phyloP scores from a whole-genome alignment of 2,888 invertebrate genomes.

The Drosophila niveifrons region DNA sequence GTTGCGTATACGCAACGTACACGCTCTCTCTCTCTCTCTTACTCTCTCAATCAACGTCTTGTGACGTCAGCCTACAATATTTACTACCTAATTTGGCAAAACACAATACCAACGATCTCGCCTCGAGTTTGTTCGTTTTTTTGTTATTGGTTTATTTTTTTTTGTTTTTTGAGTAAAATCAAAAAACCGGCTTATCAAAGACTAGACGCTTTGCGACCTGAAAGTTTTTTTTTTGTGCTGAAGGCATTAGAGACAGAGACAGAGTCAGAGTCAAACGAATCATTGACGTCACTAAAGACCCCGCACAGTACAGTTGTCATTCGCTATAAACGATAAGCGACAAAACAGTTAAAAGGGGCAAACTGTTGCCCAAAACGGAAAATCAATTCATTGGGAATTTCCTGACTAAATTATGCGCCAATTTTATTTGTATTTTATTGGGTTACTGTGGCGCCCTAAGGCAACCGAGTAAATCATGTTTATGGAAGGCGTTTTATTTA shows the following conservation, averaged over 20 bases:
- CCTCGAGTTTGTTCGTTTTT: constrained; percentile 1
- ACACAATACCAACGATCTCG: constrained; percentile 34
- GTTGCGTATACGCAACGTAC: constrained; percentile 43
- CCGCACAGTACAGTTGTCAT: constrained; percentile 14
- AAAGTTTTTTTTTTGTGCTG: background rate
- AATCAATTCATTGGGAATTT: background rate
- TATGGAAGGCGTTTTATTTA: background rate
- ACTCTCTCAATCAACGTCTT: background rate
- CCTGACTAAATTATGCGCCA: background rate
- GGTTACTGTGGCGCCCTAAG: background rate
- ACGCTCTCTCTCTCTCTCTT: background rate
- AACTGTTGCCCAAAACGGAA: background rate
- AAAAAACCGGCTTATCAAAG: constrained; percentile 67
- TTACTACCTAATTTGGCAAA: constrained; percentile 66
- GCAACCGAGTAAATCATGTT: background rate
- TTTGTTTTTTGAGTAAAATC: background rate
- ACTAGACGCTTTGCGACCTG: constrained; percentile 12
- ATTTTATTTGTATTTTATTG: background rate
- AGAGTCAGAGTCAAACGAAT: too few relatives aligned
- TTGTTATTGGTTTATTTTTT: background rate
- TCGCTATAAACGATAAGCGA: background rate
- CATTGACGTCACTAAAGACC: constrained; percentile 27
- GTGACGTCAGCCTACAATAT: constrained; percentile 63
- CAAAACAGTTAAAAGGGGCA: background rate
- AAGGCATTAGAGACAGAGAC: constrained; percentile 18